Evolutionary conservation across 2,888 invertebrate species (phyloP).

Genomic region (Drosophila nr. fundita): DNA sequence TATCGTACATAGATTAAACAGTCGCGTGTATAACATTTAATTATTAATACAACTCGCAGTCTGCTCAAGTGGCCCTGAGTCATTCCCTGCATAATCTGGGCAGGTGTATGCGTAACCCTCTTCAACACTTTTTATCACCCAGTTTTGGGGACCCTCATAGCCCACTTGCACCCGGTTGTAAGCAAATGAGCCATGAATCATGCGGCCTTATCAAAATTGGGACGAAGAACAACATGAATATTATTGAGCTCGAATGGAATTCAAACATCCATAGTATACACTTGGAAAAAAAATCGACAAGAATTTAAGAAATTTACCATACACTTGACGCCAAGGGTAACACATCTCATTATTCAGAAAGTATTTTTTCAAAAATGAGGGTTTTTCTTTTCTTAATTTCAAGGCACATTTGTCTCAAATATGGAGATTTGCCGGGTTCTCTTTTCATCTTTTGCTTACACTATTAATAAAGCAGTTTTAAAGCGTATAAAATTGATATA

Average conservation of each 20-base stretch:
- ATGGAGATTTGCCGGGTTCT: background rate
- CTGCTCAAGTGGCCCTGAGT: conserved; percentile 29
- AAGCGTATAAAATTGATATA: background rate
- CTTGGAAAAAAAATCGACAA: background rate
- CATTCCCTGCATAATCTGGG: conserved; percentile 8
- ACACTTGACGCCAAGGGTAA: background rate
- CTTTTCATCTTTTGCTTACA: background rate
- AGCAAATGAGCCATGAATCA: conserved; percentile 35
- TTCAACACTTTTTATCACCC: background rate
- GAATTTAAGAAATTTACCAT: background rate
- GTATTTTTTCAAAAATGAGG: accelerated
- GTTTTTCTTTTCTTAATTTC: background rate
- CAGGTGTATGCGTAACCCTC: background rate
- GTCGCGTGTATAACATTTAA: conserved; percentile 26
- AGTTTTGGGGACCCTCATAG: background rate
- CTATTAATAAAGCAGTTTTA: background rate
- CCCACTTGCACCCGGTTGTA: background rate
- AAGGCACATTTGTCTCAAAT: background rate
- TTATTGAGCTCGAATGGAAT: conserved; percentile 20
- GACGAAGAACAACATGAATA: conserved; percentile 16
- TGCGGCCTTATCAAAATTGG: conserved; percentile 27
- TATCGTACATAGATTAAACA: conserved; percentile 31
- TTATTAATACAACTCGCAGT: conserved; percentile 33
- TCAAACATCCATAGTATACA: conserved; percentile 38
- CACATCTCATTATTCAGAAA: background rate